Evolutionary conservation across 2,113 vertebrate species (phyloP), one percentile per base, ranked within the genome.

Genomic region (Emydocephalus ijimae): DNA sequence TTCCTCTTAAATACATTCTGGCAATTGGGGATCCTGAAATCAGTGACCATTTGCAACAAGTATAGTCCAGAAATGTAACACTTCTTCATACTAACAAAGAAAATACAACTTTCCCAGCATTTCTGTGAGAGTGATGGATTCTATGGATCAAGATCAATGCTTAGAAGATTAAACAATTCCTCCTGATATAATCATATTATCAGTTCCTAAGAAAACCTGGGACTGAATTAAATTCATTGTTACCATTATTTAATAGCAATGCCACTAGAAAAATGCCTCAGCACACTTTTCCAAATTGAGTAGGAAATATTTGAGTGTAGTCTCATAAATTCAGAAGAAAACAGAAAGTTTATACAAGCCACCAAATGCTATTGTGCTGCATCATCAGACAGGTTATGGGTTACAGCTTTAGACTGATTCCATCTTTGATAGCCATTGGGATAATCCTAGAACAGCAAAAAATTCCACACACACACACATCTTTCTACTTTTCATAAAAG

Each of bases 401-500:
- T 88, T 88, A 54, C 29, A 88, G 50, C 5, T 54, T 54, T 55
- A 55, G 87, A 57, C n/a, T 89, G 18, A 39, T 89, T 56, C 34
- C 10, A 59, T 39, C 20, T 59, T 90, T 81, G 1, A 6, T 90
- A 94, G 90, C 92, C 90, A 93, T 89, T 91, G 29, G 39, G 91
- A 55, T 7, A 93, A 95, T 11, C 91, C 48, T 88, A 61, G 81
- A 90, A 61, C 89, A 87, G 90, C 56, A 94, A 96, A 54, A 54
- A 9, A 7, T 34, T 18, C 12, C 15, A 34, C 45, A 45, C 45
- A 45, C 45, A 45, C 43, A 45, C 43, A 45, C 43, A 45, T 45
- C 45, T 45, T 23, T 52, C 89, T 91, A 0, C 48, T 56, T 85
- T 21, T 18, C 24, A 92, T 39, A 94, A 96, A 96, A 94, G 45